phyloP scores from a whole-genome alignment of 2,797 vertebrate genomes.

The Centroberyx gerrardi region DNA sequence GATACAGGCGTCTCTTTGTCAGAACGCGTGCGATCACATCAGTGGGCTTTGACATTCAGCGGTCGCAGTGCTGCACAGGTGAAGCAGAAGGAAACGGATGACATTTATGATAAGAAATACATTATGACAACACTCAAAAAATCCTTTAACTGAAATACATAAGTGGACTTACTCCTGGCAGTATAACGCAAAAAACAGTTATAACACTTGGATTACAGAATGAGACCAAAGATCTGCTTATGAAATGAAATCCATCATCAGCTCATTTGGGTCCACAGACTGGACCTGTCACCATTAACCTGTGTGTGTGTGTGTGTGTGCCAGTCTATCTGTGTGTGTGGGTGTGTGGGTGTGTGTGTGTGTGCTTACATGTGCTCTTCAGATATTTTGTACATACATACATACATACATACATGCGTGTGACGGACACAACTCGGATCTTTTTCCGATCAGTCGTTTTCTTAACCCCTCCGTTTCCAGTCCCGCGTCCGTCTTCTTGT shows the following conservation, averaged over 20 bases:
- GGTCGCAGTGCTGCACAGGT: slow-evolving; percentile 37
- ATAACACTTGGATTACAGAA: slow-evolving; percentile 8
- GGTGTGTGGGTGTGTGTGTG: slow-evolving; percentile 24
- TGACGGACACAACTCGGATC: not conserved
- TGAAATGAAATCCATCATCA: not conserved
- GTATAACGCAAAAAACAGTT: slow-evolving; percentile 5
- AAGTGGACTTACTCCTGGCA: slow-evolving; percentile 16
- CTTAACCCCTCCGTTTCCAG: slow-evolving; percentile 6
- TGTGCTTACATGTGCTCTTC: slow-evolving; percentile 24
- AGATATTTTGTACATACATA: slow-evolving; percentile 46
- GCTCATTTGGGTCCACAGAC: not conserved
- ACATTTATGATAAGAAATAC: slow-evolving; percentile 11
- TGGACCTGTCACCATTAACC: not conserved
- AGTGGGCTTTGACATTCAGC: slow-evolving; percentile 49
- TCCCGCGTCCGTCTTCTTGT: not conserved
- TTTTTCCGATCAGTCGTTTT: slow-evolving; percentile 16
- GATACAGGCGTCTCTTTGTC: slow-evolving; percentile 5
- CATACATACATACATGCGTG: slow-evolving; percentile 39
- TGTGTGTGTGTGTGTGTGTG: slow-evolving; percentile 1
- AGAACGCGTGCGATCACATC: slow-evolving; percentile 26
- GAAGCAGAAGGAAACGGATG: slow-evolving; percentile 31
- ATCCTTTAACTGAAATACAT: slow-evolving; percentile 7
- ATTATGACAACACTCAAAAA: slow-evolving; percentile 9
- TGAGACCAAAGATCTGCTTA: slow-evolving; percentile 13
- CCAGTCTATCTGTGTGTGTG: not conserved